A percentile compares a stretch with the other conserved stretches of the same genome.
Evolutionary conservation across 2,888 invertebrate species (phyloP).

Genomic region (Coecobrya sp.): DNA sequence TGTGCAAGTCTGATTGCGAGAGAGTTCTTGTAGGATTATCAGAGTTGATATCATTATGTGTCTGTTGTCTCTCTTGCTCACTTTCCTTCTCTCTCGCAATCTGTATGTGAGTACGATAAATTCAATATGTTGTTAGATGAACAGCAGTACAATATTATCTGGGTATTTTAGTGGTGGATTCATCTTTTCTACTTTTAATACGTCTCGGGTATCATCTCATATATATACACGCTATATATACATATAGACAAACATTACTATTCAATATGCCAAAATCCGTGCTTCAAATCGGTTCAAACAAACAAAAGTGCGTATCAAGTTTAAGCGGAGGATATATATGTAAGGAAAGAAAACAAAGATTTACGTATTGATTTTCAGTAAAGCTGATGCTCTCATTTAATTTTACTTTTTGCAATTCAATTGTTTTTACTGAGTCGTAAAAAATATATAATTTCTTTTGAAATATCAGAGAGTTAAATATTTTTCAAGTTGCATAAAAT

Average conservation of each 20-base stretch:
- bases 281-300: too few species aligned
- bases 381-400: background rate
- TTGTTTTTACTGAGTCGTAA: too few species aligned
- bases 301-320: too few species aligned
- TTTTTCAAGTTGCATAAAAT: background rate
- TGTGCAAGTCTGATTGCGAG: constrained; percentile 21
- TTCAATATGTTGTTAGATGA: background rate
- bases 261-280: too few species aligned
- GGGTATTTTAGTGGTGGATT: background rate
- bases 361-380: background rate
- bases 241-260: too few species aligned
- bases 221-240: background rate
- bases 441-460: too few species aligned
- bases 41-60: constrained; percentile 67
- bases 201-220: background rate
- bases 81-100: background rate
- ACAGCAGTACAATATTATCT: background rate
- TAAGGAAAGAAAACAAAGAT: too few species aligned
- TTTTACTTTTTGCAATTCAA: background rate
- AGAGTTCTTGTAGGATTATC: constrained; percentile 70
- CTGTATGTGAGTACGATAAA: background rate
- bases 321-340: too few species aligned
- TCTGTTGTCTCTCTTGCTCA: constrained; percentile 4
- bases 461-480: too few species aligned
- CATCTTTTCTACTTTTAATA: background rate